Percentiles rank a stretch among this genome's conserved stretches.
These are phyloP conservation scores for Habroteleia sp. DNA, from an alignment of 2,888 invertebrate species.

Conservation along the genomic window DNA sequence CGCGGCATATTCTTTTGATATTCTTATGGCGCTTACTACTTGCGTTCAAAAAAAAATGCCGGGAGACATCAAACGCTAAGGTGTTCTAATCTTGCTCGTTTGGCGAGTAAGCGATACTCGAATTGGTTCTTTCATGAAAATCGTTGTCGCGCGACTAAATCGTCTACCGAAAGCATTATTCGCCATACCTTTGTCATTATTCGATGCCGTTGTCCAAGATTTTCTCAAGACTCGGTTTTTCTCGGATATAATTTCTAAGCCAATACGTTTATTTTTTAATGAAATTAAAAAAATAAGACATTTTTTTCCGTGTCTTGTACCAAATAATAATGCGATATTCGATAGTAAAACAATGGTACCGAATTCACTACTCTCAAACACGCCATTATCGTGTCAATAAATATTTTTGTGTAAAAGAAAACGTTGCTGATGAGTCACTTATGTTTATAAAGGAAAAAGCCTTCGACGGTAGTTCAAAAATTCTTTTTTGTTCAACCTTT, in stretches of 20 bases:
- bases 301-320: no score
- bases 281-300: background rate
- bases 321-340: background rate
- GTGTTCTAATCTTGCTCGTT: conserved; percentile 56
- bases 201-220: conserved; percentile 56
- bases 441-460: conserved; percentile 9
- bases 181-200: conserved; percentile 64
- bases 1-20: conserved; percentile 37
- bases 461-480: conserved; percentile 4
- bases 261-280: background rate
- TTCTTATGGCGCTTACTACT: conserved; percentile 35
- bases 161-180: conserved; percentile 27
- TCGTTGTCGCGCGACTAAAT: conserved; percentile 67
- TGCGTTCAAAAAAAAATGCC: conserved; percentile 27
- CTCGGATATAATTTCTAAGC: background rate
- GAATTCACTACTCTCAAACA: background rate
- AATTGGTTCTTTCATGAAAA: conserved; percentile 65
- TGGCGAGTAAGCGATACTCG: conserved; percentile 70
- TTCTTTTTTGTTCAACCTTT: conserved; percentile 37
- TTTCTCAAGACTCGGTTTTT: conserved; percentile 3
- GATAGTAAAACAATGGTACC: background rate
- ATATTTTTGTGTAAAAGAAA: conserved; percentile 19
- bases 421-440: conserved; percentile 29
- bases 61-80: conserved; percentile 34
- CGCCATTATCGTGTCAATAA: conserved; percentile 10